Evolutionary conservation across 2,888 invertebrate genomes (phyloP), one percentile per base, ranked within the genome.

Genomic region (Polydrusus tereticollis): DNA sequence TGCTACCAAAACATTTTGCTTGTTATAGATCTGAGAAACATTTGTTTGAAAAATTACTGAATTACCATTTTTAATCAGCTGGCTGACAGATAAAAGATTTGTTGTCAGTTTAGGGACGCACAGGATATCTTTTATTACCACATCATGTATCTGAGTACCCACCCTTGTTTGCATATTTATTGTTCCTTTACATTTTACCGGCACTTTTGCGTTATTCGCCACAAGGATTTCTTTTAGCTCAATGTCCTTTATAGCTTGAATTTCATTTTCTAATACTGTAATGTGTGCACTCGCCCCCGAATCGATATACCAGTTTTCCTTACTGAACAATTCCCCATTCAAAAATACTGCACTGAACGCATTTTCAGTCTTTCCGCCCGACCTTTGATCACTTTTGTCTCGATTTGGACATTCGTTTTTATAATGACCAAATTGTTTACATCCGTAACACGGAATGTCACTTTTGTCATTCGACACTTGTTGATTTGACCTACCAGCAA

Each of bases 261-360:
- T 16, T 16, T 2, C 5, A 29, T 29, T 29, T 29, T 29, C 29
- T 7, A 29, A 41, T 16, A 16, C 41, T 41, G 66, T 65, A 2
- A 65, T 2, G 20, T 65, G 59, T 10, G 23, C 59, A 58, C 67
- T 67, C 1, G 67, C 67, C 29, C 68, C 47, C 1, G 59, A 68
- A 60, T 68, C 68, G 14, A 68, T 29, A 21, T 60, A 60, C 68
- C 59, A 68, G 4, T 68, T 47, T n/a, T 45, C 47, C 2, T 23
- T 45, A 21, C 26, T 43, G 26, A 68, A 68, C n/a, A n/a, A n/a
- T 8, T 47, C 5, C 1, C 68, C 68, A 59, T 43, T 68, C 14
- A 59, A 8, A 60, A 59, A 68, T 3, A 68, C 47, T 18, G 66
- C 47, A 57, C 23, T 43, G 14, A 38, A 60, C n/a, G 20, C 60